Evolutionary conservation across 2,113 vertebrate genomes (phyloP), one percentile per base, ranked within the genome.

Genomic region (Carassius carassius): DNA sequence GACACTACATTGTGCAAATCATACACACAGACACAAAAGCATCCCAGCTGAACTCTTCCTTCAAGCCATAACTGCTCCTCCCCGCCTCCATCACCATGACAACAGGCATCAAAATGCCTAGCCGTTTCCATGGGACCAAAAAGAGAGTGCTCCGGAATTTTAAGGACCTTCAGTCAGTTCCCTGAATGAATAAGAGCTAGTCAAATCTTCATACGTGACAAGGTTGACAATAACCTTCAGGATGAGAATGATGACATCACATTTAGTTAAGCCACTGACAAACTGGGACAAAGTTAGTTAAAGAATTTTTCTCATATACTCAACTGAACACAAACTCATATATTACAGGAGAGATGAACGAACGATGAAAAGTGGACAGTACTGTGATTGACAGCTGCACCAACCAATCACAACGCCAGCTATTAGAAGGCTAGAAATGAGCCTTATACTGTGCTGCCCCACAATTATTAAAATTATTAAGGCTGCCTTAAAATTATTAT

Each of bases 61-160:
- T 75, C 73, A 62, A 32, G 76, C 69, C 16, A 75, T 78, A 21
- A 76, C 49, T 8, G 65, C 78, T 67, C 80, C 58, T 82, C 37
- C 56, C 67, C 69, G 84, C 29, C 25, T 47, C 37, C 23, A 80
- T 86, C 84, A 75, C 87, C 87, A 86, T 88, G 87, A 88, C 84
- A 88, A 86, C 84, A 51, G 13, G 81, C 84, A 86, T 86, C 81
- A 83, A 86, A 88, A 88, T 81, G 81, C 77, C 81, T 5, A 29
- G 67, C 69, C 19, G 54, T 86, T 83, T 80, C 84, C 77, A 86
- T 29, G 81, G 70, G 60, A 86, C 58, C 49, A 11, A 54, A 82
- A 41, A 75, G 6, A 49, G 62, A 77, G 62, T 60, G 83, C 62
- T 78, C 41, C 35, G 32, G 83, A 87, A 84, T 77, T 67, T 78